Evolutionary conservation across 1,140 invertebrate species (phyloP).

Genomic region (Parapsyche elsis): DNA sequence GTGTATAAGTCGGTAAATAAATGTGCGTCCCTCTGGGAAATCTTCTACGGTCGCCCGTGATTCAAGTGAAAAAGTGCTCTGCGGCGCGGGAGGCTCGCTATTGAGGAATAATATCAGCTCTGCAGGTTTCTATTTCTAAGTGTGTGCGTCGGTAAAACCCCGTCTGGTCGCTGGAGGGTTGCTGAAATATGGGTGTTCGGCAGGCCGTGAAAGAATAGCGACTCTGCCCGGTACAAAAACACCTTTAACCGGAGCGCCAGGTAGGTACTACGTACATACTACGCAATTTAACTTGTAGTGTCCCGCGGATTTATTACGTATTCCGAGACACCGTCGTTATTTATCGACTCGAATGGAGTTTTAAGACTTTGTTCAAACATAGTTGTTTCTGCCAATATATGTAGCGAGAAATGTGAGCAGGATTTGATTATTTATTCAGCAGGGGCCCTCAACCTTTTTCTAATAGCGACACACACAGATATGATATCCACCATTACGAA

Average conservation of each 20-base stretch:
- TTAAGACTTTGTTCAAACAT: no score
- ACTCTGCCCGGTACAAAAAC: neutral
- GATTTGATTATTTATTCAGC: no score
- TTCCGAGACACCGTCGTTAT: conserved; percentile 19
- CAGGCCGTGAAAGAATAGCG: conserved; percentile 26
- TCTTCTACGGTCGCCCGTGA: conserved; percentile 51
- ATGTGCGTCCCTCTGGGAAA: conserved; percentile 53
- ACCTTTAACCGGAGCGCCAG: neutral
- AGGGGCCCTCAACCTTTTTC: no score
- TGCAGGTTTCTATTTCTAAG: conserved; percentile 3
- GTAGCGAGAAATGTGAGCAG: no score
- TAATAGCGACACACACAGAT: no score
- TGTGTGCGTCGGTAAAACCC: neutral
- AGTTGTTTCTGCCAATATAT: no score
- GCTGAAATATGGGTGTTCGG: conserved; percentile 30
- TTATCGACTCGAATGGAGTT: neutral
- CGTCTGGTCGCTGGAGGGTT: neutral
- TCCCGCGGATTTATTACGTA: conserved; percentile 19
- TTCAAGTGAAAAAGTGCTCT: conserved; percentile 50
- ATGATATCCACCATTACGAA: no score
- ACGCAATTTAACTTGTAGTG: conserved; percentile 16
- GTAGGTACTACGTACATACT: neutral
- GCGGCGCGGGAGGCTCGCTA: conserved; percentile 37
- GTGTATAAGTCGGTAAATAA: conserved; percentile 50
- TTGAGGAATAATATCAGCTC: conserved; percentile 32